Evolutionary conservation across 2,797 vertebrate species (phyloP), one percentile per base, ranked within the genome.

Genomic region (Gallirallus australis): DNA sequence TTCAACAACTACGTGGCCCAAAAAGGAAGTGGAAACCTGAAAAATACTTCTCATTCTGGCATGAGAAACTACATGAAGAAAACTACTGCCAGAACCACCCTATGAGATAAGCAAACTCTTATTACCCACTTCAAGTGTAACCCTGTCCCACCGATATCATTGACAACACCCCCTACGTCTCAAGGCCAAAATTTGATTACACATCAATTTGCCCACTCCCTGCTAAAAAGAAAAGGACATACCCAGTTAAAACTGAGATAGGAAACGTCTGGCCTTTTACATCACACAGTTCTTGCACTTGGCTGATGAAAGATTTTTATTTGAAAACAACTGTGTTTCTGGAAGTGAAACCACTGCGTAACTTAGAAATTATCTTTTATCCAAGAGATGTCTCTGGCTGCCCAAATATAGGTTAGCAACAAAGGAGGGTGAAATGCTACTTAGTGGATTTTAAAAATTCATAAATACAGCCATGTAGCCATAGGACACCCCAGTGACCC

Each of bases 11-110:
- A 47, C 24, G 12, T 28, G 75, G 59, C 11, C 28, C 27, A 31
- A 84, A 93, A 88, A 91, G 76, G 82, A 95, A 96, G 83, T 54
- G 28, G 50, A 95, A 94, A 90, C 65, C 57, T 85, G 79, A 57
- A 84, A 90, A 91, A 83, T 18, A 30, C 47, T 91, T 92, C 69
- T 92, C 69, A 37, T 82, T 94, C 33, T 89, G 76, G 47, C 75
- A 86, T 50, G 42, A 45, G 42, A 45, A 45, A 45, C 60, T 40
- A 33, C 57, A 78, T 15, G 50, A 79, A 70, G 47, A 90, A 76
- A 78, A 69, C 42, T 56, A 48, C 40, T 61, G 24, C 56, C 60
- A 88, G 37, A 89, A 79, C 0, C 2, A 77, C 14, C 7, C 19
- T 19, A 5, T 24, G 66, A 87, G 68, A 87, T 31, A 86, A 64